Conservation (phyloP, 2,797 vertebrate genomes). For the Momotus momota region DNA sequence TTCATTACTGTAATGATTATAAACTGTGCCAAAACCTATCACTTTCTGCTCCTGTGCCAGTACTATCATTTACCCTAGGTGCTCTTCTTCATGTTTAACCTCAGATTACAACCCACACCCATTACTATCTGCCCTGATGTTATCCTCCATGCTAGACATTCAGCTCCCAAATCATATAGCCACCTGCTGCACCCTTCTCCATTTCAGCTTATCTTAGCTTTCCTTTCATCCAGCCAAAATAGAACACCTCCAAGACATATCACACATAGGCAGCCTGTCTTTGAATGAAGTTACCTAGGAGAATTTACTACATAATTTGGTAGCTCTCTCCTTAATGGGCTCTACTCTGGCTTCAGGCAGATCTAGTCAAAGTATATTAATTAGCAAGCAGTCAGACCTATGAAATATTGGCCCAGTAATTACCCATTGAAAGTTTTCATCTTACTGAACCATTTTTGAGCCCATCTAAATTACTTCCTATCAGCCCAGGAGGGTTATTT, state of each 20-base stretch:
- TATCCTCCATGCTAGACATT: rapidly evolving
- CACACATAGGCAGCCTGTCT: background rate
- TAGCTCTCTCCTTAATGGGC: background rate
- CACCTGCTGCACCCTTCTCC: background rate
- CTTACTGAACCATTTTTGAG: background rate
- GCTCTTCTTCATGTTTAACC: background rate
- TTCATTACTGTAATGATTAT: rapidly evolving
- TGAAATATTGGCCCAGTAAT: background rate
- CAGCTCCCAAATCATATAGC: background rate
- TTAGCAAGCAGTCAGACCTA: constrained; percentile 26
- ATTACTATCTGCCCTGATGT: background rate
- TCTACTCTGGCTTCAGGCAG: constrained; percentile 9
- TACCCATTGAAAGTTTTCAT: constrained; percentile 15
- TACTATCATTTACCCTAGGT: background rate
- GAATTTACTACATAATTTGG: constrained; percentile 1
- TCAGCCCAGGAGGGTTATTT: background rate
- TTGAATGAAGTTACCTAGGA: background rate
- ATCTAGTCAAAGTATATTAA: constrained; percentile 5
- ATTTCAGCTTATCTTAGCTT: background rate
- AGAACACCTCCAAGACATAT: background rate
- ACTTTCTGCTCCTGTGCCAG: background rate
- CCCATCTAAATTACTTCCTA: background rate
- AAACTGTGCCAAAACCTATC: background rate
- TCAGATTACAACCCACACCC: background rate
- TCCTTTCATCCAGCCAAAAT: background rate